Base-by-base conservation (phyloP, 1,140 invertebrate species). In the Maconellicoccus hirsutus region DNA sequence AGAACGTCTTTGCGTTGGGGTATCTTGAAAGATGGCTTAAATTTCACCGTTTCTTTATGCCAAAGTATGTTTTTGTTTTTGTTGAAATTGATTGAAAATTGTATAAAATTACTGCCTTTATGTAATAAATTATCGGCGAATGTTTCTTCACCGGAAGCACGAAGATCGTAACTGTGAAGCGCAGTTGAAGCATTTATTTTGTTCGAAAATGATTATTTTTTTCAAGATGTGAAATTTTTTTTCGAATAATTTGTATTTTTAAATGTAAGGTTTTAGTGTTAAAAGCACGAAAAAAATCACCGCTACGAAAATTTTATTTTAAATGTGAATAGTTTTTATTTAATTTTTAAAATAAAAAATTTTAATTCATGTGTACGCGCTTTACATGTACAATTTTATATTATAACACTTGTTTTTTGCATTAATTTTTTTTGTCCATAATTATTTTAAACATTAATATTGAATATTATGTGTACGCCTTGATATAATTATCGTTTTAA, bases 241-340 rank as follows among this genome's bases (percentile, higher is more conserved):
- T 16, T 52, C 29, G 29, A 52, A 16, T 19, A 52, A 52, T 52
- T 52, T 52, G 42, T 52, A 52, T 16, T 52, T 52, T 52, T 8
- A 52, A 52, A 3, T 52, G 29, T 52, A 52, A 52, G 42, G 42
- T 8, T 66, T 66, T 66, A 66, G 61, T 66, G 61, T 66, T 66
- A 23, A 66, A 66, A 66, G 61, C 61, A 66, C 61, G 61, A 66
- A 66, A 52, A 33, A 52, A 66, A 66, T 66, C 61, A 66, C 61
- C 61, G 61, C 61, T 66, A 66, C 25, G 21, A 66, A 66, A 66
- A 23, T 12, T 25, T 66, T 23, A 25, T 66, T 25, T 66, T 66
- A 66, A 66, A 66, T 66, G 61, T 66, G 61, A 66, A 66, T 66
- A 66, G 61, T 66, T 66, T 66, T 66, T 66, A 66, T 66, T 66